These are phyloP conservation scores for Melieria crassipennis DNA, from an alignment of 2,888 invertebrate species.

Conservation along the genomic window DNA sequence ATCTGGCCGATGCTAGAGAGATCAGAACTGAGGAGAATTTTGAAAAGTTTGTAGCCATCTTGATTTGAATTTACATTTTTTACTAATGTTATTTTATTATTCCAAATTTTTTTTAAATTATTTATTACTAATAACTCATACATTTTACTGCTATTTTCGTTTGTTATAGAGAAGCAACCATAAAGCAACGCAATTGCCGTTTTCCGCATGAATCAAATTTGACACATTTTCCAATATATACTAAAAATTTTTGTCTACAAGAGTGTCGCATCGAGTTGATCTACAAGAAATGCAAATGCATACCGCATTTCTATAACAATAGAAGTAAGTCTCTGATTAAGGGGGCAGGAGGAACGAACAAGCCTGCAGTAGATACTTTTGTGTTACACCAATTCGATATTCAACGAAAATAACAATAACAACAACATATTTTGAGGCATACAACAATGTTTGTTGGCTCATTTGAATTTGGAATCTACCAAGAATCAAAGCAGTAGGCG, in stretches of 20 bases:
- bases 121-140: not conserved
- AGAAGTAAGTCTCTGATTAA: conserved; percentile 44
- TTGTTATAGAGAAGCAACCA: conserved; percentile 3
- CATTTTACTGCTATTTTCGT: not conserved
- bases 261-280: conserved; percentile 64
- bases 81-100: not conserved
- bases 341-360: too few species aligned
- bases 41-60: conserved; percentile 34
- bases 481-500: too few species aligned
- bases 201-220: conserved; percentile 63
- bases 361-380: too few species aligned
- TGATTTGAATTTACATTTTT: not conserved
- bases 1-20: conserved; percentile 35
- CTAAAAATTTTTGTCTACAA: conserved; percentile 60
- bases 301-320: conserved; percentile 66
- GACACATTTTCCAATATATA: conserved; percentile 61
- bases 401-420: too few species aligned
- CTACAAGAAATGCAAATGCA: conserved; percentile 59
- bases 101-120: not conserved
- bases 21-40: conserved; percentile 40
- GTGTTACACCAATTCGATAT: too few species aligned
- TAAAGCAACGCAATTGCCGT: conserved; percentile 50
- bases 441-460: too few species aligned
- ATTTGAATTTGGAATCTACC: too few species aligned
- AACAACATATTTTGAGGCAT: too few species aligned